Evolutionary conservation across 2,888 invertebrate species (phyloP), one percentile per base, ranked within the genome.

Genomic region (Diaprepes abbreviatus): DNA sequence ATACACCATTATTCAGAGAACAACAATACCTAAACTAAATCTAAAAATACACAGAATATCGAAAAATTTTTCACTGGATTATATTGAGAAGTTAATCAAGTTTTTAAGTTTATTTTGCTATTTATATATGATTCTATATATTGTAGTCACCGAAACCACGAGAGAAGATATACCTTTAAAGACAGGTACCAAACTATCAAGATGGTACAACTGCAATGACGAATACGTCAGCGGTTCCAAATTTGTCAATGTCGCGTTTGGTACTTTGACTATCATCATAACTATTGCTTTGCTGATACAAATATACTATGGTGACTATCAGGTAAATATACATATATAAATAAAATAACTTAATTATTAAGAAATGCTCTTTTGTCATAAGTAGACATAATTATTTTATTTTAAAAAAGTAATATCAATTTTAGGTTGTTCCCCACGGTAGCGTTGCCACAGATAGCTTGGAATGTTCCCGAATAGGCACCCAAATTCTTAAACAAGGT

Each of bases 211-310:
- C 63, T 81, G 79, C 54, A 78, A 78, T 55, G 83, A 83, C 28
- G 83, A 84, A 31, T 81, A 80, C 71, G 76, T 85, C 43, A 86
- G 86, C 74, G 92, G 92, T 7, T 87, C 92, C 62, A 88, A 89
- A 75, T 86, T 91, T 70, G 90, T 93, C 73, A 86, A 89, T 55
- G 85, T 86, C 19, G 89, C 90, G 70, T 92, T 93, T 82, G 86
- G 88, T 40, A 86, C 87, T 36, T 87, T 94, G 75, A 87, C 91
- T 16, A 82, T 88, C 64, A 88, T 90, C 73, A 88, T 94, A 76
- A 91, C 93, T 14, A 82, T 92, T 45, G 92, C 92, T 36, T 86
- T 94, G 57, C 85, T 92, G 70, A 85, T 92, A 52, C 92, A 93
- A 81, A 89, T 93, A 75, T 88, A 91, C 82, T 89, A 89, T 79